phyloP scores from a whole-genome alignment of 1,140 invertebrate genomes.

The Drosophila subobscura region DNA sequence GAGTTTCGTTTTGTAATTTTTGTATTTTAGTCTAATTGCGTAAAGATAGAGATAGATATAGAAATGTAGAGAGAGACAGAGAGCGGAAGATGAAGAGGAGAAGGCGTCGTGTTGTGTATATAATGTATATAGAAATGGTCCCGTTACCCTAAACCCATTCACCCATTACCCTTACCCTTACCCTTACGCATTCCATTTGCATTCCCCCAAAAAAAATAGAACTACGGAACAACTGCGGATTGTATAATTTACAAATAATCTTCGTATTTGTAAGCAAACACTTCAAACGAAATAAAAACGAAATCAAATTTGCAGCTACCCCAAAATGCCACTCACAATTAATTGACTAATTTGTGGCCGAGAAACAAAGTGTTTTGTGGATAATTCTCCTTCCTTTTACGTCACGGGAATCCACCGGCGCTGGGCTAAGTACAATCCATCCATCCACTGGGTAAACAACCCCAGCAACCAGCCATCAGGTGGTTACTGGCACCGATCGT shows the following conservation, averaged over 20 bases:
- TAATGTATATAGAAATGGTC: slow-evolving; percentile 75
- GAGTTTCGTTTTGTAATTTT: slow-evolving; percentile 72
- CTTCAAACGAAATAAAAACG: slow-evolving; percentile 65
- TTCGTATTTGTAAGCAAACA: slow-evolving; percentile 66
- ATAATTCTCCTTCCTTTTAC: slow-evolving; percentile 39
- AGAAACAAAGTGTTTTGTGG: slow-evolving; percentile 59
- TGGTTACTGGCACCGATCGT: slow-evolving; percentile 33
- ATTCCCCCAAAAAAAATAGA: slow-evolving; percentile 16
- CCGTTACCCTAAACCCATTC: slow-evolving; percentile 6
- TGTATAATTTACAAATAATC: slow-evolving; percentile 77
- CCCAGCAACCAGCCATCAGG: slow-evolving; percentile 4
- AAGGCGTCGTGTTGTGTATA: slow-evolving; percentile 60
- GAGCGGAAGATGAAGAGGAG: neutral
- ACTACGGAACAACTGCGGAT: slow-evolving; percentile 30
- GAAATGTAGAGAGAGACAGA: slow-evolving; percentile 9
- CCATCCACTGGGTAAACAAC: slow-evolving; percentile 59
- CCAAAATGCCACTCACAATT: slow-evolving; percentile 36
- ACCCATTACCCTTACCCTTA: slow-evolving; percentile 22
- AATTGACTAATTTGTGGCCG: slow-evolving; percentile 35
- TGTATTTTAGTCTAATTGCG: slow-evolving; percentile 70
- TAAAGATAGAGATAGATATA: slow-evolving; percentile 8
- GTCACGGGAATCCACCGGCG: slow-evolving; percentile 40
- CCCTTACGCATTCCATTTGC: slow-evolving; percentile 2
- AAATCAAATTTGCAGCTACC: slow-evolving; percentile 47
- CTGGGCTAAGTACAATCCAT: slow-evolving; percentile 12